phyloP scores from a whole-genome alignment of 2,797 vertebrate genomes.

The Kryptopterus vitreolus region DNA sequence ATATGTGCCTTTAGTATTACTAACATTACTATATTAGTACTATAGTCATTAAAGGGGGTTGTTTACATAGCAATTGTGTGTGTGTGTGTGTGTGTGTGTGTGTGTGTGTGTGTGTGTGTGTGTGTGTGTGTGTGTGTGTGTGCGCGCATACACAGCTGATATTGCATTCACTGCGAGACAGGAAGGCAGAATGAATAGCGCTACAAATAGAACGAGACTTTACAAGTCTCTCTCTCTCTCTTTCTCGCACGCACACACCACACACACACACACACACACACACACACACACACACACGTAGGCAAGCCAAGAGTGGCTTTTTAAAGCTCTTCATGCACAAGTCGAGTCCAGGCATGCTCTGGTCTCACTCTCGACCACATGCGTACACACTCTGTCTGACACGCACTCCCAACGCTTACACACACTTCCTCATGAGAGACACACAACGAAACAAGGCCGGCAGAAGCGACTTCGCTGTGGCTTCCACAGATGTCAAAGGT shows the following conservation, averaged over 20 bases:
- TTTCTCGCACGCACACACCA: slow-evolving; percentile 24
- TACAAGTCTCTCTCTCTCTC: background rate
- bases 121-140: slow-evolving; percentile 2
- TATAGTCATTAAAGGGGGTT: background rate
- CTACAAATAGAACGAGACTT: background rate
- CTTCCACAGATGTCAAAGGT: background rate
- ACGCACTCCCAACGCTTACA: background rate
- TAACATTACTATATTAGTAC: background rate
- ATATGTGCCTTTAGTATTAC: background rate
- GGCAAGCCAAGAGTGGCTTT: slow-evolving; percentile 1
- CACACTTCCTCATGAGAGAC: background rate
- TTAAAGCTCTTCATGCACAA: slow-evolving; percentile 9
- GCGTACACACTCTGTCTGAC: background rate
- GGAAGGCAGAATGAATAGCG: slow-evolving; percentile 7
- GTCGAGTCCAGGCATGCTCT: slow-evolving; percentile 16
- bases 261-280: slow-evolving; percentile 16
- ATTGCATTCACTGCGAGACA: background rate
- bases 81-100: slow-evolving; percentile 26
- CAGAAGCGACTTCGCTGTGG: background rate
- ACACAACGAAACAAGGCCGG: background rate
- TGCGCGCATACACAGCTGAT: slow-evolving; percentile 21
- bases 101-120: slow-evolving; percentile 18
- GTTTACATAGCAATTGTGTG: background rate
- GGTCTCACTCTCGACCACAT: background rate
- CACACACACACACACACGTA: background rate